Evolutionary conservation across 2,113 vertebrate genomes (phyloP).

Genomic region (Tauraco erythrolophus): DNA sequence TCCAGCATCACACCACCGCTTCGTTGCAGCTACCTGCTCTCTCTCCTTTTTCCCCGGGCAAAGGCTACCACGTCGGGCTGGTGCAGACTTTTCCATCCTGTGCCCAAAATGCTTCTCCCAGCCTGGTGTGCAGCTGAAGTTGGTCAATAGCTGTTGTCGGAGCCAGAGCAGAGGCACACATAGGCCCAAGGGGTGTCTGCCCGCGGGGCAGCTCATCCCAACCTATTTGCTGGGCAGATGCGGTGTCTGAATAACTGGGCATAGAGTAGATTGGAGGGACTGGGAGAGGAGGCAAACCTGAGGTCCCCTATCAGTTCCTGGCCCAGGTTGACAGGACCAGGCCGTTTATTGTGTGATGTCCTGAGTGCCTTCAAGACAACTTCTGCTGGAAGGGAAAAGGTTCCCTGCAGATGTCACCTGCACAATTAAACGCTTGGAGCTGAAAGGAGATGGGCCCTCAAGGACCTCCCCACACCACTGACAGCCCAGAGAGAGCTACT

Average conservation of each 20-base stretch:
- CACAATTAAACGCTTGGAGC: background rate
- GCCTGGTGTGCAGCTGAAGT: accelerated
- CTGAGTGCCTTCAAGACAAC: background rate
- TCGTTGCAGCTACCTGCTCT: background rate
- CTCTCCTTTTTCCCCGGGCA: background rate
- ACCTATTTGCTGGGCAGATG: background rate
- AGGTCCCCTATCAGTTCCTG: background rate
- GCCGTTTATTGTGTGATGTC: background rate
- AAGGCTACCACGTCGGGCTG: accelerated
- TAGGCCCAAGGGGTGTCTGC: background rate
- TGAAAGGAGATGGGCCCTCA: background rate
- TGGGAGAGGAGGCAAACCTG: background rate
- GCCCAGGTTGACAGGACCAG: background rate
- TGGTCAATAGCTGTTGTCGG: background rate
- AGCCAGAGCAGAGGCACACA: accelerated
- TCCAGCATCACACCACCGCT: background rate
- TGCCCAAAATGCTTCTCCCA: background rate
- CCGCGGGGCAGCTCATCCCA: accelerated
- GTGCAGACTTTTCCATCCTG: background rate
- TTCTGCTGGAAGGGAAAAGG: background rate
- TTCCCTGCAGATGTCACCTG: background rate
- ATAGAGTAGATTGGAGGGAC: background rate
- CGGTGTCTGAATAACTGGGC: background rate
- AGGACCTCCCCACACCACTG: background rate
- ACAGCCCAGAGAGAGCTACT: background rate